Conservation (phyloP, 2,888 invertebrate species). For the Hemaris fuciformis region DNA sequence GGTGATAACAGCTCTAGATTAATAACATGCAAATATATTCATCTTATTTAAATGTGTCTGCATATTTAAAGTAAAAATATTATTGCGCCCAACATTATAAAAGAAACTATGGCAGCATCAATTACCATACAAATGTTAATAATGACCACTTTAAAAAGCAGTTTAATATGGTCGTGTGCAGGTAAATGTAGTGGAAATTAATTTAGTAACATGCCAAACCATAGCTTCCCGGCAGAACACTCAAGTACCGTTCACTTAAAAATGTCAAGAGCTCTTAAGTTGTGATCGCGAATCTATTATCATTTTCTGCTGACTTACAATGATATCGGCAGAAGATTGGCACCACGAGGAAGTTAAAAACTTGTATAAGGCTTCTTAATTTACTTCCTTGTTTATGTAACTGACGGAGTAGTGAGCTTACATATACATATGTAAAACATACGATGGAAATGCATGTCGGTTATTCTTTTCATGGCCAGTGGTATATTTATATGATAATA, state of each 20-base stretch:
- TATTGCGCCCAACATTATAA: background rate
- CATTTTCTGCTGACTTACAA: conserved; percentile 8
- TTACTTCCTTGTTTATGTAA: background rate
- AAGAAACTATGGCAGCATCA: too few species aligned
- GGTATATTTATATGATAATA: background rate
- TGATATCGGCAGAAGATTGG: background rate
- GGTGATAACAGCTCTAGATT: background rate
- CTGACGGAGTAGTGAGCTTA: background rate
- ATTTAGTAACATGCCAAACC: background rate
- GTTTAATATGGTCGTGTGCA: too few species aligned
- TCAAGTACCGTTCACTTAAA: background rate
- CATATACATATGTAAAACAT: background rate
- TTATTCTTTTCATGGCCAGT: background rate
- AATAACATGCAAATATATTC: background rate
- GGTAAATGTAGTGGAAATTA: background rate
- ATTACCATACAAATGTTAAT: too few species aligned
- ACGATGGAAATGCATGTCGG: background rate
- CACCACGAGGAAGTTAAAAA: background rate
- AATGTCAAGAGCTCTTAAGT: background rate
- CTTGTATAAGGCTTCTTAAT: background rate
- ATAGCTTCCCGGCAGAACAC: background rate
- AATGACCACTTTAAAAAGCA: too few species aligned
- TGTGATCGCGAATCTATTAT: conserved; percentile 2
- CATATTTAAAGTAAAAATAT: background rate
- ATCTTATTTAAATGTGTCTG: background rate